These are phyloP conservation scores for Drosophila nigrodunni DNA, from an alignment of 1,140 invertebrate genomes.

Conservation along the genomic window DNA sequence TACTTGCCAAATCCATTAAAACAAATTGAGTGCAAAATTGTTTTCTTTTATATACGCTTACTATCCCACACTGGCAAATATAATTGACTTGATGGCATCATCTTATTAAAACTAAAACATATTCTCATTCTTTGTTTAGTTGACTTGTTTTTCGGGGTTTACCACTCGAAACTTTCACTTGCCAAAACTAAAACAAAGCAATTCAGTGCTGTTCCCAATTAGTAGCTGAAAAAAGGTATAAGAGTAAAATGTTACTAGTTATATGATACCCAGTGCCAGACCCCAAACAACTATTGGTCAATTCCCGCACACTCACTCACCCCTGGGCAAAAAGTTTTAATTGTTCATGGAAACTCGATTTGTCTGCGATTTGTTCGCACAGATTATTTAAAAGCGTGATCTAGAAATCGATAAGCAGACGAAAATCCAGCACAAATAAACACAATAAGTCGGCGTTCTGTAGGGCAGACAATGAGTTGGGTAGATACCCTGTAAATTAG, in stretches of 20 bases:
- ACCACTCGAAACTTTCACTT: constrained; percentile 18
- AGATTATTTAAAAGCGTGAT: constrained; percentile 61
- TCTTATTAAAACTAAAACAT: not conserved
- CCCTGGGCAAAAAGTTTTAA: constrained; percentile 25
- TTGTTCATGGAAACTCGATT: constrained; percentile 34
- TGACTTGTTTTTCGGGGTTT: constrained; percentile 1
- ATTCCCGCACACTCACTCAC: not conserved
- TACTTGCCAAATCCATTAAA: not conserved
- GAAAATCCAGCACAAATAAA: constrained; percentile 21
- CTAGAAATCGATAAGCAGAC: constrained; percentile 71
- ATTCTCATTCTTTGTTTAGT: not conserved
- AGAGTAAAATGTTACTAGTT: constrained; percentile 12
- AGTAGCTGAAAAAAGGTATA: not conserved
- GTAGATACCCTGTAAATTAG: constrained; percentile 22
- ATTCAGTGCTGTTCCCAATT: constrained; percentile 14
- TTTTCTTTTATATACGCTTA: no score
- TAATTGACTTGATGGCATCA: not conserved
- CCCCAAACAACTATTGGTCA: constrained; percentile 12
- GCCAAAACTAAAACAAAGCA: constrained; percentile 18
- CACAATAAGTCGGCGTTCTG: constrained; percentile 8
- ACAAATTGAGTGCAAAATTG: no score
- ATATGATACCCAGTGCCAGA: not conserved
- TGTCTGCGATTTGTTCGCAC: constrained; percentile 54
- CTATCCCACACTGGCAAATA: no score
- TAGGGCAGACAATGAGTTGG: constrained; percentile 36